Evolutionary conservation across 2,797 vertebrate genomes (phyloP).

Genomic region (Pseudocheirus occidentalis): DNA sequence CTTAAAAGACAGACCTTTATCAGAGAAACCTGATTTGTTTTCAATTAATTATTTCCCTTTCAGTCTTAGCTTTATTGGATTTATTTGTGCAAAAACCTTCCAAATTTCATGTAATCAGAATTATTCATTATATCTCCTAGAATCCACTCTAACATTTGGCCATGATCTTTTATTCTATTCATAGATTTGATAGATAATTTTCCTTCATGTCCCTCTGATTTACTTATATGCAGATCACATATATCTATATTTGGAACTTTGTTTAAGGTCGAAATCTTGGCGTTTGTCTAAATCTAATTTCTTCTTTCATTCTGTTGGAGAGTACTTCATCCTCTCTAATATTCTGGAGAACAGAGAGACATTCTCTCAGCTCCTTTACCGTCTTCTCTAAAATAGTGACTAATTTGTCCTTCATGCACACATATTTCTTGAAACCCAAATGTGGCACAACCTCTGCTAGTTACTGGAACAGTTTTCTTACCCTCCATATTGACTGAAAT

Average conservation of each 20-base stretch:
- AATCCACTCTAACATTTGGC: background rate
- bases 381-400: background rate
- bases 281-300: background rate
- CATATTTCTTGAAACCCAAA: background rate
- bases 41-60: background rate
- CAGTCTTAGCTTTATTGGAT: background rate
- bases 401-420: background rate
- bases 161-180: background rate
- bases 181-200: background rate
- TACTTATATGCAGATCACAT: too few relatives aligned
- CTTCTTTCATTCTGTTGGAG: background rate
- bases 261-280: background rate
- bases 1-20: background rate
- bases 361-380: background rate
- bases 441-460: background rate
- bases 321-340: background rate
- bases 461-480: background rate
- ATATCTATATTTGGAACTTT: background rate
- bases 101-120: background rate
- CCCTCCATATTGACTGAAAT: background rate
- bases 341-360: background rate
- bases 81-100: background rate
- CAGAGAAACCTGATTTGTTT: background rate
- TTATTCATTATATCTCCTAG: background rate
- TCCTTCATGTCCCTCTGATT: too few relatives aligned